These are phyloP conservation scores for Pipa parva DNA, from an alignment of 2,113 vertebrate species.

Conservation along the genomic window DNA sequence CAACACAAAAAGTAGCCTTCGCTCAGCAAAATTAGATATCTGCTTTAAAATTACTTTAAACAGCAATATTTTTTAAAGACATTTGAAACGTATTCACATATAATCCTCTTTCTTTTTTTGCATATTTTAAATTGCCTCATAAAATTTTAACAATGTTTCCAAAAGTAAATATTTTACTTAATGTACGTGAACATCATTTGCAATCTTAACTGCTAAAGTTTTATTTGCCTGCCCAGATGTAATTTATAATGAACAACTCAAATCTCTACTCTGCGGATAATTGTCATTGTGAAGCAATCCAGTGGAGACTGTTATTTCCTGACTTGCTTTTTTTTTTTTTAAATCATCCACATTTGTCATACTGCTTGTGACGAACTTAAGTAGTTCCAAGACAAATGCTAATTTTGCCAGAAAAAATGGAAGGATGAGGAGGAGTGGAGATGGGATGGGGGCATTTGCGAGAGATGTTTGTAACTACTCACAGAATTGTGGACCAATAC, in stretches of 20 bases:
- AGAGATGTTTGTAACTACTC: too few relatives aligned
- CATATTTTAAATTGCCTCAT: conserved; percentile 11
- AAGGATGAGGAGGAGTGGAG: not conserved
- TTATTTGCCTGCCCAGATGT: conserved; percentile 24
- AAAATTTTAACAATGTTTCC: conserved; percentile 21
- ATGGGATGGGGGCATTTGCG: too few relatives aligned
- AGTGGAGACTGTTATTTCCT: not conserved
- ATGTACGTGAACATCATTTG: conserved; percentile 4
- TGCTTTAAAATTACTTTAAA: not conserved
- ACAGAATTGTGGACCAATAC: too few relatives aligned
- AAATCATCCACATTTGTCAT: not conserved
- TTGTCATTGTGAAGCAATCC: not conserved
- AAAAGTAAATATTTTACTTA: conserved; percentile 33
- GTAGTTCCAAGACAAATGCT: not conserved
- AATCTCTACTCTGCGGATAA: conserved; percentile 13
- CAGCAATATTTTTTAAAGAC: not conserved
- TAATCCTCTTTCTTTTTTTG: conserved; percentile 16
- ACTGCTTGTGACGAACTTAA: not conserved
- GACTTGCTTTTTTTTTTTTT: not conserved
- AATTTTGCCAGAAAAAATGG: not conserved
- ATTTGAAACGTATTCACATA: not conserved
- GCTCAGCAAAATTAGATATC: conserved; percentile 23
- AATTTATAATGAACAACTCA: conserved; percentile 9
- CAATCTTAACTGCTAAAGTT: conserved; percentile 1
- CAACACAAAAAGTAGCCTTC: not conserved